Base-by-base conservation (phyloP, 2,797 vertebrate species). In the Cynopterus sphinx region DNA sequence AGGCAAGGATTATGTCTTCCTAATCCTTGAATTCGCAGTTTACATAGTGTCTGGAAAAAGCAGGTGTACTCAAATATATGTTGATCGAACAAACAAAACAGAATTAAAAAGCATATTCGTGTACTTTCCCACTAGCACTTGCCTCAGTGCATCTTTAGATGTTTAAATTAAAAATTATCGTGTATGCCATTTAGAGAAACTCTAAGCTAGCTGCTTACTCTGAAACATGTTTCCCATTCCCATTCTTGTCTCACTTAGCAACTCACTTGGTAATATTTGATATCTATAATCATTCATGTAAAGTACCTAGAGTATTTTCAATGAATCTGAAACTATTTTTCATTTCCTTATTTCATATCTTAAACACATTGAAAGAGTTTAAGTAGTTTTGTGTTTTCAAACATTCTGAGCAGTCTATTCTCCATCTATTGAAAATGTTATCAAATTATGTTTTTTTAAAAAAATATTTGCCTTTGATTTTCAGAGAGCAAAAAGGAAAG, bases 281-380 rank as follows among this genome's bases (percentile, higher is more conserved):
- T 93, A 95, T 96, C 94, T 93, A 93, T 70, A 92, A 87, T 94
- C 63, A 89, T 74, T 85, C 55, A 65, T 95, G 39, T 65, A 97
- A 97, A 97, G 43, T 70, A 85, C 59, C 17, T 95, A 55, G 87
- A 74, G 41, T 74, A 39, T 59, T 96, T 95, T 89, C 87, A 97
- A n/a, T 31, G 97, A 91, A 96, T 95, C 96, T 77, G 53, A 91
- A 95, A 97, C 65, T 91, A 94, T 55, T 41, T 88, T 95, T 67
- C 70, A 90, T 73, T 96, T 96, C 49, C 36, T 96, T 39, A 33
- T 63, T 84, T 83, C 0, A 21, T 91, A 22, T 24, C 6, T 78
- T 36, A 9, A 67, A 93, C 43, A 33, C 5, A 77, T 4, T 49
- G 15, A 87, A 91, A 75, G 15, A 71, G n/a, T 78, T 94, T 70